Conservation (phyloP, 1,140 invertebrate species). For the Zaprionus vittiger region DNA sequence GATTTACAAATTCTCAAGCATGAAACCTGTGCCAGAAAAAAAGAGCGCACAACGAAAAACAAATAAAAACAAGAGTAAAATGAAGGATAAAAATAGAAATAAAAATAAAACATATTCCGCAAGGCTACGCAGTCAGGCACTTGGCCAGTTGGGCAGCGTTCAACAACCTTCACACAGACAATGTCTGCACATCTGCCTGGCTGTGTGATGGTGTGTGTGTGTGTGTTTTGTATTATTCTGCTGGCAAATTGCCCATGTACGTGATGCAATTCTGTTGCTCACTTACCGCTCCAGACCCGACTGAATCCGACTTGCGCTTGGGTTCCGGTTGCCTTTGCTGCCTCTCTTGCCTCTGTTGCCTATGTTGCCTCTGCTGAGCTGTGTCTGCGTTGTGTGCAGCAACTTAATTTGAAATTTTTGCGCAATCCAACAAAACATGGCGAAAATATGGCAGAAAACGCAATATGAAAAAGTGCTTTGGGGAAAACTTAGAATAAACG, state of each 20-base stretch:
- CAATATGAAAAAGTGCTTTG: slow-evolving; percentile 76
- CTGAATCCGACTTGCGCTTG: slow-evolving; percentile 12
- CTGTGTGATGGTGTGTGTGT: slow-evolving; percentile 28
- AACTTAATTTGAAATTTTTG: slow-evolving; percentile 83
- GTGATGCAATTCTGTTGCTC: slow-evolving; percentile 82
- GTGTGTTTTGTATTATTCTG: slow-evolving; percentile 71
- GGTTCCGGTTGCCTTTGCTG: slow-evolving; percentile 14
- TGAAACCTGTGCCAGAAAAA: slow-evolving; percentile 72
- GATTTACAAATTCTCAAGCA: slow-evolving; percentile 80
- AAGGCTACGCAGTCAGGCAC: slow-evolving; percentile 53
- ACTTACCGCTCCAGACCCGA: slow-evolving; percentile 60
- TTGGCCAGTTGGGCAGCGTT: slow-evolving; percentile 56
- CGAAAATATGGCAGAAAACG: slow-evolving; percentile 75
- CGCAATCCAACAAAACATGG: slow-evolving; percentile 81
- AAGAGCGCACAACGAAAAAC: slow-evolving; percentile 10
- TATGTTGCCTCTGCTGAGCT: slow-evolving; percentile 2
- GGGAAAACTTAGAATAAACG: slow-evolving; percentile 82
- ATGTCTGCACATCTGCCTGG: slow-evolving; percentile 36
- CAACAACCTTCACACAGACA: slow-evolving; percentile 59
- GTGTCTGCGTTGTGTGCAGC: slow-evolving; percentile 50
- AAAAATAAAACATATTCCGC: slow-evolving; percentile 29
- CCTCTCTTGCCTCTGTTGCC: slow-evolving; percentile 1
- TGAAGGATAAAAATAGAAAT: slow-evolving; percentile 22
- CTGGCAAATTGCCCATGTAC: slow-evolving; percentile 82
- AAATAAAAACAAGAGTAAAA: slow-evolving; percentile 25